Base-by-base conservation (phyloP, 2,888 invertebrate genomes). In the Peribatodes rhomboidaria region DNA sequence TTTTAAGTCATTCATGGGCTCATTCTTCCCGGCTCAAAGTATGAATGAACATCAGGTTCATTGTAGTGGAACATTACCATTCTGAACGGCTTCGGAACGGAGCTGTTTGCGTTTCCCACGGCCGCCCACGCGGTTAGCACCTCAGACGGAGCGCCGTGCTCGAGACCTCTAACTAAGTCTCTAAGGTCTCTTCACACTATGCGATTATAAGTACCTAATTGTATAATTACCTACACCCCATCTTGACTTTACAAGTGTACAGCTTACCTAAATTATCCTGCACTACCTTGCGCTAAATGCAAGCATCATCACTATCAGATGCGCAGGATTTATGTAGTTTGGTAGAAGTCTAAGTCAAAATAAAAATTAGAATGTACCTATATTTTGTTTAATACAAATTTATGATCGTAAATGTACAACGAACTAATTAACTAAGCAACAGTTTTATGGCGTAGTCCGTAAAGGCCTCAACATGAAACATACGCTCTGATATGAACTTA, bases 61-160 rank as follows among this genome's bases (percentile, higher is more conserved):
- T 69, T 72, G 65, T 67, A 53, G 52, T 61, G 53, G 11, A 44
- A 35, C 55, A 59, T 65, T 65, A 57, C 60, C 65, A 60, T 64
- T 62, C 52, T 18, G 20, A 65, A 42, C 59, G 50, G 52, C 53
- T 57, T 62, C 22, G 57, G 67, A 65, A 63, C 59, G 56, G 41
- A 63, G 50, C 52, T 89, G 87, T 92, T 91, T 92, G 85, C 74
- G 39, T 79, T 92, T 92, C 92, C 83, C 92, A 90, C 88, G 86
- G 76, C 73, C 83, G 76, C 87, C 87, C 80, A 86, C 87, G 77
- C 83, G 80, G 77, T 86, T 90, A 86, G 77, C 90, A 84, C 87
- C 86, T 88, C 77, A 52, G 58, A 57, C 50, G 35, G 35, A 52
- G 53, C 22, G 11, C 16, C 50, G 44, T 20, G 42, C 49, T 31